Evolutionary conservation across 2,113 vertebrate genomes (phyloP).

Genomic region (Hemicordylus capensis): DNA sequence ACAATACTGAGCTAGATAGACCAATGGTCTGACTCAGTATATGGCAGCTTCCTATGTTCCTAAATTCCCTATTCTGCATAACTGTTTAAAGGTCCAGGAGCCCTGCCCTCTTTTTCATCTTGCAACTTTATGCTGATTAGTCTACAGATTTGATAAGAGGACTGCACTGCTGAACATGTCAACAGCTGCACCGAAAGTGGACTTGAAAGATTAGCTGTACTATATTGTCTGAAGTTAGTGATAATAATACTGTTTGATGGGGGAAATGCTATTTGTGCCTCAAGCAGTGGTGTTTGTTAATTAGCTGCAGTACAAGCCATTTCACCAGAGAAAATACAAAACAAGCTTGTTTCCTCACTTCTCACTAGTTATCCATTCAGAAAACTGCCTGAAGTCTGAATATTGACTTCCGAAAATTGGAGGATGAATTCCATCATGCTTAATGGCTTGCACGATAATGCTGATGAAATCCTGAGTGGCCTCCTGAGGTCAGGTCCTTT

Average conservation of each 20-base stretch:
- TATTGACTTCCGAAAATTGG: not conserved
- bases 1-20: too few relatives aligned
- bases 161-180: not conserved
- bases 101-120: too few relatives aligned
- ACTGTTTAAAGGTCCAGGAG: too few relatives aligned
- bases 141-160: too few relatives aligned
- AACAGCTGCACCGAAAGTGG: conserved; percentile 7
- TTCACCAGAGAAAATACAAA: conserved; percentile 32
- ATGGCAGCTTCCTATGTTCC: too few relatives aligned
- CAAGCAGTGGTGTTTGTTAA: conserved; percentile 56
- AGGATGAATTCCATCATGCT: not conserved
- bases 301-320: conserved; percentile 50
- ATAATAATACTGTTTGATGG: not conserved
- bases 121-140: too few relatives aligned
- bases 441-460: not conserved
- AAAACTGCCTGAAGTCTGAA: conserved; percentile 15
- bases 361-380: not conserved
- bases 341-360: conserved; percentile 29
- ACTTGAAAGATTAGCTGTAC: conserved; percentile 8
- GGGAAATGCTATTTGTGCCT: conserved; percentile 1
- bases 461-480: not conserved
- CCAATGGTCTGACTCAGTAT: too few relatives aligned
- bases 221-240: conserved; percentile 6
- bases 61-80: too few relatives aligned
- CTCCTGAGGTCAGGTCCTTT: not conserved